phyloP scores from a whole-genome alignment of 1,140 invertebrate genomes.

The Diabrotica virgifera region DNA sequence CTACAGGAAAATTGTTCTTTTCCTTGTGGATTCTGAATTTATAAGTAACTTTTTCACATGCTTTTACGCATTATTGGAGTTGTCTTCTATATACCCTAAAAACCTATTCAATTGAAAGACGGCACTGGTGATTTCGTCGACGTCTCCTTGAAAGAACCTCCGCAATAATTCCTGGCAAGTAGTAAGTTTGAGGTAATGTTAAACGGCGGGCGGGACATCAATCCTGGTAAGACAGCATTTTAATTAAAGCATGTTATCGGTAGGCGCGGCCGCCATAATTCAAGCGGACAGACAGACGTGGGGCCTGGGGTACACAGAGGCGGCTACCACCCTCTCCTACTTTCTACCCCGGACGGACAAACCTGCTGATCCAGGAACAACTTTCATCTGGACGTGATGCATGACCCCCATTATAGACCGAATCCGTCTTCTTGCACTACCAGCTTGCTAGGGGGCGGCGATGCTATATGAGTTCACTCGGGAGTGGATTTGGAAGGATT shows the following conservation, averaged over 20 bases:
- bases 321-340: slow-evolving; percentile 30
- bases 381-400: slow-evolving; percentile 49
- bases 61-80: too few species aligned
- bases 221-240: slow-evolving; percentile 48
- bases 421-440: slow-evolving; percentile 34
- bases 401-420: slow-evolving; percentile 44
- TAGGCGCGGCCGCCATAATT: slow-evolving; percentile 49
- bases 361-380: slow-evolving; percentile 50
- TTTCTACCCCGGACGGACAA: slow-evolving; percentile 44
- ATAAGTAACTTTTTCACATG: too few species aligned
- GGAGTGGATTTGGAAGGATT: not conserved
- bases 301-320: slow-evolving; percentile 7
- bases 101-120: not conserved
- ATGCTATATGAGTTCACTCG: not conserved
- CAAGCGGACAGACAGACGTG: slow-evolving; percentile 45
- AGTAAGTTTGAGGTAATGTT: slow-evolving; percentile 24
- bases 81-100: not conserved
- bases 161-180: slow-evolving; percentile 15
- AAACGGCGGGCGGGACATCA: slow-evolving; percentile 38
- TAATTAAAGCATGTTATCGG: slow-evolving; percentile 51
- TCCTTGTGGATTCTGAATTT: too few species aligned
- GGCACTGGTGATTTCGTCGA: not conserved
- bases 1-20: too few species aligned
- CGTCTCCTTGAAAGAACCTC: slow-evolving; percentile 7
- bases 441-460: slow-evolving; percentile 9